These are phyloP conservation scores for Rhinopomastus cyanomelas DNA, from an alignment of 2,113 vertebrate genomes.

Conservation along the genomic window DNA sequence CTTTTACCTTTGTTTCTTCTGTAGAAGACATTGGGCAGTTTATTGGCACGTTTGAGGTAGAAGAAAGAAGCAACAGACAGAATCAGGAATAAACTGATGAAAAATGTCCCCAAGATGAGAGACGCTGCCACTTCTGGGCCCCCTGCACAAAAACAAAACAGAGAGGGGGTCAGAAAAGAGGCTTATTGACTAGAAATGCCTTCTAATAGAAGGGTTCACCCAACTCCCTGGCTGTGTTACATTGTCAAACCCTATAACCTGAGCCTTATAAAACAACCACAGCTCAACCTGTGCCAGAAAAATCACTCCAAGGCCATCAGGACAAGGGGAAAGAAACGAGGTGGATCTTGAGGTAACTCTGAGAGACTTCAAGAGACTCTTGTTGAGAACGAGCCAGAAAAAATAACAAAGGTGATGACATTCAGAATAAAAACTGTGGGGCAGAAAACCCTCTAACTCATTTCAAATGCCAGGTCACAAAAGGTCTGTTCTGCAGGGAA, in stretches of 20 bases:
- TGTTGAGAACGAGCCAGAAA: background rate
- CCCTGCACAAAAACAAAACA: conserved; percentile 65
- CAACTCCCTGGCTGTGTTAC: too few species aligned
- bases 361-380: background rate
- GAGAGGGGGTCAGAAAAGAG: background rate
- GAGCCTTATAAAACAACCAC: background rate
- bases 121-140: conserved; percentile 86
- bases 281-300: background rate
- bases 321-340: background rate
- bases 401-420: background rate
- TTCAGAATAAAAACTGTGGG: background rate
- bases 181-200: background rate
- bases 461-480: background rate
- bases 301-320: background rate
- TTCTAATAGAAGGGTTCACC: too few species aligned
- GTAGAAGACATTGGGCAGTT: conserved; percentile 86
- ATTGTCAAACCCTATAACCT: too few species aligned
- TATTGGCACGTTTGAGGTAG: conserved; percentile 94
- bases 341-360: too few species aligned
- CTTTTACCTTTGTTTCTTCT: conserved; percentile 85
- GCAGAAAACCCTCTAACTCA: background rate
- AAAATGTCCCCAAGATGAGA: conserved; percentile 89
- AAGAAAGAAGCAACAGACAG: conserved; percentile 92
- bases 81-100: conserved; percentile 90
- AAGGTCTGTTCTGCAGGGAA: background rate